Conservation (phyloP, 2,797 vertebrate species). For the Acanthopagrus latus region DNA sequence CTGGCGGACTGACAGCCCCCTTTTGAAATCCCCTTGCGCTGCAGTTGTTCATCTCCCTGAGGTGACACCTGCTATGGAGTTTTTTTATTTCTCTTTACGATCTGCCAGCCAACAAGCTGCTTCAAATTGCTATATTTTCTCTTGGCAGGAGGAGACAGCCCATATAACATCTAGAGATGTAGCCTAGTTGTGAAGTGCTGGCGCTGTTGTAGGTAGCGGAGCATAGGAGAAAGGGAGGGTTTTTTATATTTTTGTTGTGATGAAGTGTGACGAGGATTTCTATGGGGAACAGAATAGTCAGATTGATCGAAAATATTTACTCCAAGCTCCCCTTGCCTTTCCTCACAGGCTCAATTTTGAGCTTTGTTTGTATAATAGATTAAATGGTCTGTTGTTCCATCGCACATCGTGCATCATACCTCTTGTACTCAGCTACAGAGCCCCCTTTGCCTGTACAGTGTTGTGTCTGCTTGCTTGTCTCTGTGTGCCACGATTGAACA, state of each 20-base stretch:
- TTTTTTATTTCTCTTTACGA: conserved; percentile 73
- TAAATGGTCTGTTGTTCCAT: conserved; percentile 44
- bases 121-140: conserved; percentile 81
- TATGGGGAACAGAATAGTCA: conserved; percentile 18
- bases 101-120: conserved; percentile 78
- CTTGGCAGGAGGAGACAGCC: conserved; percentile 74
- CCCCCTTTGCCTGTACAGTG: conserved; percentile 51
- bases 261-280: conserved; percentile 6
- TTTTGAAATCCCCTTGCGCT: conserved; percentile 68
- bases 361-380: conserved; percentile 57
- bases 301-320: conserved; percentile 38
- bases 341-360: conserved; percentile 29
- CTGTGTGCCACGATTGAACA: conserved; percentile 56
- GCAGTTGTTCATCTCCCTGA: conserved; percentile 82
- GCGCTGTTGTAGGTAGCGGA: conserved; percentile 37
- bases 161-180: conserved; percentile 73
- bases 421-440: conserved; percentile 30
- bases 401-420: conserved; percentile 12
- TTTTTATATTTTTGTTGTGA: conserved; percentile 25
- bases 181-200: conserved; percentile 37
- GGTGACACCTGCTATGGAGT: conserved; percentile 77
- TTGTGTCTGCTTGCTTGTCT: conserved; percentile 55
- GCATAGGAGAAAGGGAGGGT: conserved; percentile 29
- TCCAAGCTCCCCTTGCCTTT: conserved; percentile 8
- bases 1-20: conserved; percentile 64